Percentiles rank a stretch among this genome's conserved stretches.
These are phyloP conservation scores for Plumapathes pennacea DNA, from an alignment of 92 coral and sea anemone genomes.

Conservation along the genomic window DNA sequence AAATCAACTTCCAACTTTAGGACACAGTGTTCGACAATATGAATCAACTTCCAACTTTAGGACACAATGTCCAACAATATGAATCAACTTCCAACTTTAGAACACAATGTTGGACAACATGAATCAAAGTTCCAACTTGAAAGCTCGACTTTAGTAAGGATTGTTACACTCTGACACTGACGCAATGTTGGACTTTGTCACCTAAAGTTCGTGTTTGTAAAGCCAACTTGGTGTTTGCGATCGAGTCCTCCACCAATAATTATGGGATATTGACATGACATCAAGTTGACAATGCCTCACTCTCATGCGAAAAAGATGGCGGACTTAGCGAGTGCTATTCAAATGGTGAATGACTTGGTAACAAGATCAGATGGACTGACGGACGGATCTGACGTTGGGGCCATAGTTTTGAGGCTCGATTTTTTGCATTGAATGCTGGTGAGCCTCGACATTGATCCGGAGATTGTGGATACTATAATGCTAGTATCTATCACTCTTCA, in stretches of 20 bases:
- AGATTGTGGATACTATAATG: slow-evolving; percentile 16
- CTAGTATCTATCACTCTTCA: slow-evolving; percentile 10
- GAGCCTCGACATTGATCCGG: slow-evolving; percentile 27
- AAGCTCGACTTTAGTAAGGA: too few species aligned
- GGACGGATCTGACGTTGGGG: slow-evolving; percentile 5
- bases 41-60: too few species aligned
- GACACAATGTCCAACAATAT: too few species aligned
- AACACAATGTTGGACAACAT: too few species aligned
- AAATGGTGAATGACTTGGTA: slow-evolving; percentile 8
- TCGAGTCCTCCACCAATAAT: slow-evolving; percentile 25
- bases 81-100: too few species aligned
- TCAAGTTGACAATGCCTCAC: slow-evolving; percentile 15
- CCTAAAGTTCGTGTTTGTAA: slow-evolving; percentile 8
- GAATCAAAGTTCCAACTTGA: too few species aligned
- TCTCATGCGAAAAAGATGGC: slow-evolving; percentile 5
- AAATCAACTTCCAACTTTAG: too few species aligned
- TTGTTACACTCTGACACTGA: not conserved
- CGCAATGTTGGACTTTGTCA: slow-evolving; percentile 15
- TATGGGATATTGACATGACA: slow-evolving; percentile 30
- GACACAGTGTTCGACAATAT: too few species aligned
- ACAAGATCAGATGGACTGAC: slow-evolving; percentile 6
- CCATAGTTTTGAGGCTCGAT: slow-evolving; percentile 3
- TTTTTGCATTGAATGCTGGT: slow-evolving; percentile 10
- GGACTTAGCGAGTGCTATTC: slow-evolving; percentile 8
- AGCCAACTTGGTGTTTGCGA: slow-evolving; percentile 27